Percentiles rank a stretch among this genome's conserved stretches.
These are phyloP conservation scores for Mycteria americana DNA, from an alignment of 2,797 vertebrate genomes.

Conservation along the genomic window DNA sequence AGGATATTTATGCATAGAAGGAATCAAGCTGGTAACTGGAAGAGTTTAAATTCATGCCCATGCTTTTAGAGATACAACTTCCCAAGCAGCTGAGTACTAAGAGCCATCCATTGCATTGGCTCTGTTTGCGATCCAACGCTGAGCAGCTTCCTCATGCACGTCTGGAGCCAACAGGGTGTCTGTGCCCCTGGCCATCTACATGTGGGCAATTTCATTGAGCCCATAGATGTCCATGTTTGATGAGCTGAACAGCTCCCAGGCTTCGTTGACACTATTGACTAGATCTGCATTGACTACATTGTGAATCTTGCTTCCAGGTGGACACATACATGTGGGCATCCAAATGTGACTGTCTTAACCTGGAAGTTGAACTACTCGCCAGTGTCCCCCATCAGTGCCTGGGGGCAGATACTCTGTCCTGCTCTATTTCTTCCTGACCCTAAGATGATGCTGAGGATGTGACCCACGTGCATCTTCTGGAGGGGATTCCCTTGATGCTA, in stretches of 20 bases:
- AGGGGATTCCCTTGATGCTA: not conserved
- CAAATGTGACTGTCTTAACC: not conserved
- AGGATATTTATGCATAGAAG: not conserved
- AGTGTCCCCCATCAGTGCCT: not conserved
- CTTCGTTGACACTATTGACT: not conserved
- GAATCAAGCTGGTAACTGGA: not conserved
- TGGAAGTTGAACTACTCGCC: not conserved
- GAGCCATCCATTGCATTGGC: not conserved
- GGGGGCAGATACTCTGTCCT: not conserved
- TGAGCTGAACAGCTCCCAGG: not conserved
- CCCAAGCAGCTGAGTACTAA: not conserved
- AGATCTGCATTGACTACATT: not conserved
- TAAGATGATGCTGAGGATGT: not conserved
- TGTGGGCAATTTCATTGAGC: not conserved
- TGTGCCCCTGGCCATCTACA: not conserved
- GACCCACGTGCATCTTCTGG: rapidly evolving
- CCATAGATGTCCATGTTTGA: not conserved
- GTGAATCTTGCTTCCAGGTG: not conserved
- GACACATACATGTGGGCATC: rapidly evolving
- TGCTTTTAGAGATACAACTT: not conserved
- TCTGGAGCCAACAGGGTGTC: not conserved
- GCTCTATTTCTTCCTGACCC: not conserved
- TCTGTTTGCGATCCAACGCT: not conserved
- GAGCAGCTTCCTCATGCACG: not conserved
- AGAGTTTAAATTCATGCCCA: not conserved